Conservation (phyloP, 2,797 vertebrate species). For the Microcaecilia unicolor region DNA sequence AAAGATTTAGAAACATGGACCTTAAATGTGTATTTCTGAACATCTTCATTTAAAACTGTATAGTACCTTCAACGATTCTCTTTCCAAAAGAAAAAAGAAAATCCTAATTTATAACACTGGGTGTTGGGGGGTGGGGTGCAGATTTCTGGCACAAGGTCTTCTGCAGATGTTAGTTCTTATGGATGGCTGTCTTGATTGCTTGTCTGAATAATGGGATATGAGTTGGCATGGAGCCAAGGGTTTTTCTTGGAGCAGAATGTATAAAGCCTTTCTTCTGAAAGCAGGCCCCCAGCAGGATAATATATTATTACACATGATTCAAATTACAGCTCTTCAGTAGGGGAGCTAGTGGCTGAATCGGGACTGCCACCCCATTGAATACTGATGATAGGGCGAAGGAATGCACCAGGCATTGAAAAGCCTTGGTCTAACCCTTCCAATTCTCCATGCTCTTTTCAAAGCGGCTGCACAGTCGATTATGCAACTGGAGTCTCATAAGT, state of each 20-base stretch:
- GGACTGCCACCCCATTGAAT: constrained; percentile 56
- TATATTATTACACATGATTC: constrained; percentile 77
- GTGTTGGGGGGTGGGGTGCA: constrained; percentile 36
- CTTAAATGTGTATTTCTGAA: not conserved
- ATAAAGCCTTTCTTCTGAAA: constrained; percentile 64
- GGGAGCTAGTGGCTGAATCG: constrained; percentile 61
- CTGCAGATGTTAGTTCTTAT: constrained; percentile 74
- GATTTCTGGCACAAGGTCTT: constrained; percentile 52
- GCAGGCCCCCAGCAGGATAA: constrained; percentile 69
- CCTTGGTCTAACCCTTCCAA: constrained; percentile 47
- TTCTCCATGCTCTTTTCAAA: constrained; percentile 40
- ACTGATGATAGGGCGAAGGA: constrained; percentile 65
- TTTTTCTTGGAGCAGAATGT: constrained; percentile 63
- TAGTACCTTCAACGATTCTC: constrained; percentile 39
- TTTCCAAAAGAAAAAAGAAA: constrained; percentile 60
- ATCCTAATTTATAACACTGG: constrained; percentile 49
- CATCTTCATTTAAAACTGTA: not conserved
- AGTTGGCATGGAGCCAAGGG: constrained; percentile 53
- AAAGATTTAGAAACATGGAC: not conserved
- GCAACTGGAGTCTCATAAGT: constrained; percentile 26
- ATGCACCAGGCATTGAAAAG: constrained; percentile 54
- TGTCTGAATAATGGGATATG: constrained; percentile 58
- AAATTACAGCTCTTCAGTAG: constrained; percentile 71
- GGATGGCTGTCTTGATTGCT: constrained; percentile 58
- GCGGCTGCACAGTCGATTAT: constrained; percentile 31